These are phyloP conservation scores for Branchinecta lynchi DNA, from an alignment of 1,140 invertebrate species.

Conservation along the genomic window DNA sequence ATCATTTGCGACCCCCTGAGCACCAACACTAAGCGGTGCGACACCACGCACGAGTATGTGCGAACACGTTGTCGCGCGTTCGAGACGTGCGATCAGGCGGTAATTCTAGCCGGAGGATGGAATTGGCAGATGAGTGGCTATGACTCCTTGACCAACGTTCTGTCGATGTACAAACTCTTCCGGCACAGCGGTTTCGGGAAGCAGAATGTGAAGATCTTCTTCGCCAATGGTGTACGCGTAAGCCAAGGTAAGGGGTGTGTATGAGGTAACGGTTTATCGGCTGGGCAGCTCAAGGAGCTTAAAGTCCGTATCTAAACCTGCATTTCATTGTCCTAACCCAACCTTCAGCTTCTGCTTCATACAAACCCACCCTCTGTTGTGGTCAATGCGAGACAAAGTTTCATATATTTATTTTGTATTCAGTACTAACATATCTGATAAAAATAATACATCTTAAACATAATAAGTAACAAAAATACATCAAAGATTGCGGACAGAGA, in stretches of 20 bases:
- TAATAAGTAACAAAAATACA: no score
- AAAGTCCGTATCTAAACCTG: no score
- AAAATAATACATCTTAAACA: no score
- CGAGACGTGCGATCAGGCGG: constrained; percentile 39
- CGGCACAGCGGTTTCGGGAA: constrained; percentile 34
- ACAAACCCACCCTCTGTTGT: no score
- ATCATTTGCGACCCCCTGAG: constrained; percentile 36
- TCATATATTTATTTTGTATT: no score
- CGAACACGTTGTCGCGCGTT: constrained; percentile 35
- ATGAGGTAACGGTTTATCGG: no score
- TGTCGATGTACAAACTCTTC: constrained; percentile 33
- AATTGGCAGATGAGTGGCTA: constrained; percentile 33
- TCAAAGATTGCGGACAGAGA: no score
- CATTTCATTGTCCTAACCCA: no score
- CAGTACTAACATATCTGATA: no score
- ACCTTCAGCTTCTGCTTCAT: no score
- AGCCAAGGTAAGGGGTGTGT: constrained; percentile 18
- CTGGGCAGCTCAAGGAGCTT: no score
- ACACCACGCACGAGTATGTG: constrained; percentile 32
- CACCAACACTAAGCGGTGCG: constrained; percentile 35
- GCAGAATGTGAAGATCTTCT: constrained; percentile 40
- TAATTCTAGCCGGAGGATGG: constrained; percentile 40
- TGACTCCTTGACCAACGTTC: constrained; percentile 30
- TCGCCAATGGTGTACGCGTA: constrained; percentile 34
- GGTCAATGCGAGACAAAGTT: no score